Evolutionary conservation across 2,888 invertebrate species (phyloP).

Genomic region (Chouioia cunea): DNA sequence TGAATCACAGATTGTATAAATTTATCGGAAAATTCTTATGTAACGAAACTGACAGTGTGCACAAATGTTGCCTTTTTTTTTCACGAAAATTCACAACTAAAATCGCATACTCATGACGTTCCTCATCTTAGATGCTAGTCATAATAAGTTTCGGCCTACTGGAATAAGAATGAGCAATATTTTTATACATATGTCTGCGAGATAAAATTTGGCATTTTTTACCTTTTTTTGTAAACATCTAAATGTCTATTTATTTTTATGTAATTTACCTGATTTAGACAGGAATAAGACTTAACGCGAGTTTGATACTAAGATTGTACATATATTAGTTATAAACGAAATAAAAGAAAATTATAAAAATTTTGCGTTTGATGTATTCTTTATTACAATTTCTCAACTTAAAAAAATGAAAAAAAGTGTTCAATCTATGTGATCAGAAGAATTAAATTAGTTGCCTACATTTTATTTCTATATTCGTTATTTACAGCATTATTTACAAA

Average conservation of each 20-base stretch:
- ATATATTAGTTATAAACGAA: constrained; percentile 24
- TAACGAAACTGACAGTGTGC: constrained; percentile 20
- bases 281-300: constrained; percentile 33
- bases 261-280: constrained; percentile 26
- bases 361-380: constrained; percentile 10
- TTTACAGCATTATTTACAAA: constrained; percentile 50
- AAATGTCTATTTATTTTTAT: constrained; percentile 37
- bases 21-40: constrained; percentile 11
- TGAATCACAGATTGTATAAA: constrained; percentile 9
- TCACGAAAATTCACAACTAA: constrained; percentile 32
- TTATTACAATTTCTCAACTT: background rate
- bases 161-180: constrained; percentile 41
- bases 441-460: constrained; percentile 48
- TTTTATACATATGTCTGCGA: constrained; percentile 39
- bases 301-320: constrained; percentile 34
- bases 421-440: constrained; percentile 40
- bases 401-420: constrained; percentile 30
- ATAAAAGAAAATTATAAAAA: constrained; percentile 29
- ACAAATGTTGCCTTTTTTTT: constrained; percentile 31
- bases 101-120: constrained; percentile 37
- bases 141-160: constrained; percentile 43
- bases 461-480: constrained; percentile 48
- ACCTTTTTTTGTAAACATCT: constrained; percentile 16
- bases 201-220: constrained; percentile 42
- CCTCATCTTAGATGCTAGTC: constrained; percentile 45